Evolutionary conservation across 2,888 invertebrate species (phyloP), one percentile per base, ranked within the genome.

Genomic region (Rambutsinella grinnellia): DNA sequence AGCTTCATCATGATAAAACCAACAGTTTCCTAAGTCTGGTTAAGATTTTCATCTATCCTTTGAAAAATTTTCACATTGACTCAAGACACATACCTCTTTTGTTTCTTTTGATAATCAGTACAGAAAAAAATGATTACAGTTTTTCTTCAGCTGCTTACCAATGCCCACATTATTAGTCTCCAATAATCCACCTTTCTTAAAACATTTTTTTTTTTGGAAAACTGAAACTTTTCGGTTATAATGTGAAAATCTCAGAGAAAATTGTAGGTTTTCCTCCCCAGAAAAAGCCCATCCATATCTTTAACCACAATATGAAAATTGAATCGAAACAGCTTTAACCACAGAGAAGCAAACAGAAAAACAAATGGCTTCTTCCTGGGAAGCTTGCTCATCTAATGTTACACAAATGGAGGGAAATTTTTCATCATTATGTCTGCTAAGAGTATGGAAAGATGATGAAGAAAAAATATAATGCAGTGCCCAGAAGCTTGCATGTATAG

Each of bases 361-460:
- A 23, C 19, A 21, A 26, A 51, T 28, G 17, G 13, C 66, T 36
- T 23, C 46, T 51, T 61, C 53, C 46, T 61, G 61, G 60, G 44
- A 53, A 60, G 44, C 21, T 60, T 28, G n/a, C n/a, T n/a, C n/a
- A n/a, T n/a, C 53, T 46, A 60, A 68, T n/a, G 49, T 44, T 51
- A n/a, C 10, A 6, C 62, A 62, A 62, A 56, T 62, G 63, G 63
- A 63, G 47, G 57, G 27, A 71, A 54, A 58, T 49, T 71, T 65
- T 71, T 49, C 36, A 57, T 71, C 71, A 65, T 63, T 71, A 58
- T 49, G 28, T 19, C 53, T 54, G 53, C 54, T 53, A 54, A 61
- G 27, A 54, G 46, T 54, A 49, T 46, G 26, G 26, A 54, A 19
- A 61, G 58, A 36, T 44, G 58, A 36, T 44, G 13, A 58, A 36